Percentiles rank a stretch among this genome's conserved stretches.
These are phyloP conservation scores for Macropodus opercularis DNA, from an alignment of 2,797 vertebrate genomes.

Conservation along the genomic window DNA sequence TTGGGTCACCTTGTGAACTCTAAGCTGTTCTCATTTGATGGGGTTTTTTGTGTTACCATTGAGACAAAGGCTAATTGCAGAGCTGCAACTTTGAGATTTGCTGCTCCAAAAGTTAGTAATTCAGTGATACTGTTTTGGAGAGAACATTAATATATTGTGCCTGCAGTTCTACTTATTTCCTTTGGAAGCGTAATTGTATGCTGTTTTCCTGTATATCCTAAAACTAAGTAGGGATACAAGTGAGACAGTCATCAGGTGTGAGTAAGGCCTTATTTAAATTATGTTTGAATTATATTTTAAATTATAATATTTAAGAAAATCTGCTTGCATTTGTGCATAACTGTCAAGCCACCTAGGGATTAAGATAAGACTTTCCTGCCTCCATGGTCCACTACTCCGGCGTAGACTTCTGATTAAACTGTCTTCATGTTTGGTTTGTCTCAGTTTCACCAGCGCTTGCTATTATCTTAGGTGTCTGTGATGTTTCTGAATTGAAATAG, in stretches of 20 bases:
- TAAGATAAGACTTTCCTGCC: slow-evolving; percentile 24
- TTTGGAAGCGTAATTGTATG: too few relatives aligned
- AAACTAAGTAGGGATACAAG: too few relatives aligned
- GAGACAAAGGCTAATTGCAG: slow-evolving; percentile 16
- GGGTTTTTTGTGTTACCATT: slow-evolving; percentile 11
- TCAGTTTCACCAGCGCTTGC: not conserved
- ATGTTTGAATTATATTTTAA: too few relatives aligned
- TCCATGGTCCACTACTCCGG: slow-evolving; percentile 13
- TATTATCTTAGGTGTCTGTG: not conserved
- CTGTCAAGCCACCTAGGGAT: slow-evolving; percentile 8
- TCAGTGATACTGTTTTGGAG: slow-evolving; percentile 3
- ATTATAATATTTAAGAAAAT: slow-evolving; percentile 5
- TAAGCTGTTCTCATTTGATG: not conserved
- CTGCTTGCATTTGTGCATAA: slow-evolving; percentile 23
- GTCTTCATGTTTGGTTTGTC: not conserved
- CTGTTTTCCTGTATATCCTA: too few relatives aligned
- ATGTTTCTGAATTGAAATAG: not conserved
- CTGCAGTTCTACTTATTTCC: not conserved
- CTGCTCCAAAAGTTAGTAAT: slow-evolving; percentile 15
- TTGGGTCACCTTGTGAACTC: slow-evolving; percentile 13
- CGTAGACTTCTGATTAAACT: not conserved
- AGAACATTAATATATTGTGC: not conserved
- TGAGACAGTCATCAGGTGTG: not conserved
- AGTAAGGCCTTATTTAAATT: not conserved
- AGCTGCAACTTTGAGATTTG: slow-evolving; percentile 29